Conservation (phyloP, 1,140 invertebrate species). For the Drosophila sechellia region DNA sequence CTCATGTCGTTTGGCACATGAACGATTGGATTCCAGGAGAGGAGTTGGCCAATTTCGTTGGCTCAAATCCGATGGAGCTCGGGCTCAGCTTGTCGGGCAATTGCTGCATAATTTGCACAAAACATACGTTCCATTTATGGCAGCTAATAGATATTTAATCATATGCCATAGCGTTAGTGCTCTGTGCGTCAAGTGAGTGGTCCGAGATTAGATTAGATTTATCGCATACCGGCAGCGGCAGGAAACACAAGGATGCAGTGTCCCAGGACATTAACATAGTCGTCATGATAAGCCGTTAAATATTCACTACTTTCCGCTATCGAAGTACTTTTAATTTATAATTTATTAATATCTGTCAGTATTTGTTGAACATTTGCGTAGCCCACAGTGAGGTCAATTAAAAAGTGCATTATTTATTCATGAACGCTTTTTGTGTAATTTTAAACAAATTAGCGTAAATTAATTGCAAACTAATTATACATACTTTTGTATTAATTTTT, state of each 20-base stretch:
- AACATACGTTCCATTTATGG: conserved; percentile 54
- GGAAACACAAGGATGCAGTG: conserved; percentile 10
- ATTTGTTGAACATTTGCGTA: conserved; percentile 14
- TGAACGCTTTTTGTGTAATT: conserved; percentile 13
- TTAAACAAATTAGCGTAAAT: conserved; percentile 11
- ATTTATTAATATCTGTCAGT: conserved; percentile 12
- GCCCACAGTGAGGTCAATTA: conserved; percentile 17
- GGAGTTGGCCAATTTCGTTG: conserved; percentile 1
- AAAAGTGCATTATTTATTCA: conserved; percentile 29
- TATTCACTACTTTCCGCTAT: conserved; percentile 19
- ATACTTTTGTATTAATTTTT: no score
- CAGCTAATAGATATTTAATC: conserved; percentile 71
- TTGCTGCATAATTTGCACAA: conserved; percentile 65
- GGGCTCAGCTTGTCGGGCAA: conserved; percentile 32
- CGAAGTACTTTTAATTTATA: conserved; percentile 1
- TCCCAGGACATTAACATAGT: background rate
- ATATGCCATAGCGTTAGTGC: conserved; percentile 30
- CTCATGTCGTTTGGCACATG: conserved; percentile 78
- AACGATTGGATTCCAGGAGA: conserved; percentile 68
- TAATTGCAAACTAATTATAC: background rate
- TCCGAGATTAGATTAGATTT: conserved; percentile 54
- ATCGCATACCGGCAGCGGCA: conserved; percentile 16
- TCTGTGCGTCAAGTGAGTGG: conserved; percentile 50
- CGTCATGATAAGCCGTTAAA: conserved; percentile 12
- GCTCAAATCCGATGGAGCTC: conserved; percentile 5